These are phyloP conservation scores for Pangasius djambal DNA, from an alignment of 2,797 vertebrate species.

Conservation along the genomic window DNA sequence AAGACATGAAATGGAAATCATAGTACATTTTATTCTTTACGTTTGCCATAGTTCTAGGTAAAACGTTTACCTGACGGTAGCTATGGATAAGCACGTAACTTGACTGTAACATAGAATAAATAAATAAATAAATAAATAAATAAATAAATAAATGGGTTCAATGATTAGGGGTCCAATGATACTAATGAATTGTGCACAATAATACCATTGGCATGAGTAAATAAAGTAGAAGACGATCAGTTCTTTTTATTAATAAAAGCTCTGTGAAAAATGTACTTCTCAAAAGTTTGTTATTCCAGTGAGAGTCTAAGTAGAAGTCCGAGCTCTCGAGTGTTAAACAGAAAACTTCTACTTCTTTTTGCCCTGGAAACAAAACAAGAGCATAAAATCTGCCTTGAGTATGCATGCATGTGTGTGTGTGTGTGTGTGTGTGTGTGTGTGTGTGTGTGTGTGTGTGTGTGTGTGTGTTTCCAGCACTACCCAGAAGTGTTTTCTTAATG, in stretches of 20 bases:
- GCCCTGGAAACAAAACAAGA: constrained; percentile 54
- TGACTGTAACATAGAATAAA: neutral
- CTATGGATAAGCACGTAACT: neutral
- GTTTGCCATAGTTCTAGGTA: too few relatives aligned
- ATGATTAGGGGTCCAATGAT: neutral
- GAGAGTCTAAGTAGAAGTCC: constrained; percentile 46
- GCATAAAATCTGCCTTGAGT: constrained; percentile 55
- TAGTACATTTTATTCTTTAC: neutral
- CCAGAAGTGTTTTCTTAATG: constrained; percentile 62
- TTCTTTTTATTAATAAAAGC: neutral
- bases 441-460: constrained; percentile 9
- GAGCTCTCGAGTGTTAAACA: constrained; percentile 52
- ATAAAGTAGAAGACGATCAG: neutral
- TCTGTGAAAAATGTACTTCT: neutral
- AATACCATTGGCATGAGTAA: neutral
- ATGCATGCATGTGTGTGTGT: constrained; percentile 33
- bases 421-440: constrained; percentile 32
- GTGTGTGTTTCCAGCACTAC: constrained; percentile 44
- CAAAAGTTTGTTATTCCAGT: constrained; percentile 33
- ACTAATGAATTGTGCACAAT: neutral
- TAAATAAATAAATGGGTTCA: too few relatives aligned
- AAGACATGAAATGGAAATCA: neutral
- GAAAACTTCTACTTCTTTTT: constrained; percentile 50
- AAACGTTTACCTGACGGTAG: neutral
- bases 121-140: too few relatives aligned